Percentiles rank a stretch among this genome's conserved stretches.
phyloP scores from a whole-genome alignment of 1,140 invertebrate species.

The Cydia amplana region DNA sequence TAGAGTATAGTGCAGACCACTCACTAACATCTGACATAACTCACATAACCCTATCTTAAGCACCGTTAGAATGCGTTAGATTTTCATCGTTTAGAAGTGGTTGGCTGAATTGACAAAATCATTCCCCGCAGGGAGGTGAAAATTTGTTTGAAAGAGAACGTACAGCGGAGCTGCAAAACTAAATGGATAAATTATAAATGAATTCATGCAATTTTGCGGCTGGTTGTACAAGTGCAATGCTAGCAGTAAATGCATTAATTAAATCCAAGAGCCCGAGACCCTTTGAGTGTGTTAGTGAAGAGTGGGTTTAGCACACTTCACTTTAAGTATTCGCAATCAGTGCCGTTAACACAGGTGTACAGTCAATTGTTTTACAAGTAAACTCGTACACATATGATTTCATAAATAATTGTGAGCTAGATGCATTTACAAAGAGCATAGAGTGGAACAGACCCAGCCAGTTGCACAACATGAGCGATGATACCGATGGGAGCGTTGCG shows the following conservation, averaged over 20 bases:
- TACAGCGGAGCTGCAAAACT: too few relatives aligned
- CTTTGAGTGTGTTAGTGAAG: background rate
- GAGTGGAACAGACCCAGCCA: constrained; percentile 30
- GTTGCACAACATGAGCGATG: constrained; percentile 54
- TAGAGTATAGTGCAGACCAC: background rate
- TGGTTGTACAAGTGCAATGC: background rate
- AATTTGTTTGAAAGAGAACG: background rate
- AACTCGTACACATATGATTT: background rate
- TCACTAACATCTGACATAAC: background rate
- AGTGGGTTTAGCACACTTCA: background rate
- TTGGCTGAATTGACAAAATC: background rate
- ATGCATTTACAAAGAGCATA: constrained; percentile 16
- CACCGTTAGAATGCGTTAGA: background rate
- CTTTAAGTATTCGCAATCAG: background rate
- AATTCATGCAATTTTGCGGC: too few relatives aligned
- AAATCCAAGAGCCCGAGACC: background rate
- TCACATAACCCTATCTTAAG: background rate
- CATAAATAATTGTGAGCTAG: constrained; percentile 17
- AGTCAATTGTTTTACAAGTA: background rate
- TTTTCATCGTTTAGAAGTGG: background rate
- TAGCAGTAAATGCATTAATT: background rate
- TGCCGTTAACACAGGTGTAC: background rate
- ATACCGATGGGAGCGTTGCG: constrained; percentile 52
- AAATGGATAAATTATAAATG: too few relatives aligned
- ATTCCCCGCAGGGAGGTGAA: background rate